These are phyloP conservation scores for Pseudochromis fuscus DNA, from an alignment of 2,797 vertebrate species.

Conservation along the genomic window DNA sequence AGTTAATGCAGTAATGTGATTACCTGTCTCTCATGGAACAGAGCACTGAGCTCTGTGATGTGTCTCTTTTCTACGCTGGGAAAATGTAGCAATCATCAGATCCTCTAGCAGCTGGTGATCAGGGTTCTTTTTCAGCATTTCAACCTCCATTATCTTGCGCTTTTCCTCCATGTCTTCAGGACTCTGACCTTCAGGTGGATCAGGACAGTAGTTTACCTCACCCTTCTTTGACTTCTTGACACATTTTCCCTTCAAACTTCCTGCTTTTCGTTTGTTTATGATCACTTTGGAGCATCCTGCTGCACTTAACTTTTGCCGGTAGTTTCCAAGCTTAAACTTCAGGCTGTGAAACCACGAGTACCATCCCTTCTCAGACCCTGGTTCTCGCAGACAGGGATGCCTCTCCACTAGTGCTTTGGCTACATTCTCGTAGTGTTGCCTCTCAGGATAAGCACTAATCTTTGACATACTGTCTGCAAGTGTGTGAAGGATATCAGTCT, in stretches of 20 bases:
- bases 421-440: slow-evolving; percentile 11
- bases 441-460: slow-evolving; percentile 26
- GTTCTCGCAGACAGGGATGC: slow-evolving; percentile 12
- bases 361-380: slow-evolving; percentile 3
- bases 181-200: slow-evolving; percentile 24
- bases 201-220: slow-evolving; percentile 12
- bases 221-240: slow-evolving; percentile 4
- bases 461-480: slow-evolving; percentile 17
- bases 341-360: slow-evolving; percentile 22
- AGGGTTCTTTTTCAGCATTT: slow-evolving; percentile 6
- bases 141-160: not conserved
- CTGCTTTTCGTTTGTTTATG: slow-evolving; percentile 5
- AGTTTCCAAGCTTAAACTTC: slow-evolving; percentile 24
- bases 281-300: slow-evolving; percentile 15
- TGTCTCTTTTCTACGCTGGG: not conserved
- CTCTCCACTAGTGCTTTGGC: slow-evolving; percentile 5
- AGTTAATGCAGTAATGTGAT: too few species aligned
- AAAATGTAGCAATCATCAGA: not conserved
- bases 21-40: slow-evolving; percentile 1
- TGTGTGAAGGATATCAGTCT: slow-evolving; percentile 29
- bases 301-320: slow-evolving; percentile 11
- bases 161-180: slow-evolving; percentile 6
- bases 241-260: not conserved
- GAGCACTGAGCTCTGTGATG: not conserved
- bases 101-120: not conserved